Evolutionary conservation across 2,888 invertebrate species (phyloP), one percentile per base, ranked within the genome.

Genomic region (Sphaeridia pumilis): DNA sequence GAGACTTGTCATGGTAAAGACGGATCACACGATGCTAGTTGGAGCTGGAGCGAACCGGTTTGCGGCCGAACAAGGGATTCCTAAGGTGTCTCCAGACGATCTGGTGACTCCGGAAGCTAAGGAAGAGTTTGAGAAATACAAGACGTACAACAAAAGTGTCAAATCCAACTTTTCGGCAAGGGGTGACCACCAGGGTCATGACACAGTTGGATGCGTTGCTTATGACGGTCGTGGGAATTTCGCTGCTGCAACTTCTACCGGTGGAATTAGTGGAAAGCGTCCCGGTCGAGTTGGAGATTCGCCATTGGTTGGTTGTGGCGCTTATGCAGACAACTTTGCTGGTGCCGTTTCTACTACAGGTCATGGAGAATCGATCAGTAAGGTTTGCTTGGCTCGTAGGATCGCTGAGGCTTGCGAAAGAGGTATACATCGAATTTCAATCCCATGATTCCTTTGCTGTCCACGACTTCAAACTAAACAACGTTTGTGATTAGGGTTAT

Each of bases 151-250:
- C 21, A 54, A 41, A 25, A 49, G 56, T 26, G 41, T 57, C 22
- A 12, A 46, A 5, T 41, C 52, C 10, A 52, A 57, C 14, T 58
- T 61, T 52, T 54, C 56, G 5, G 54, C 54, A 7, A 44, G 57
- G 28, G 36, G 5, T 3, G 35, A 36, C 22, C 35, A 42, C n/a
- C 7, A 43, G n/a, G n/a, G 25, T 21, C 81, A 82, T 38, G 86
- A 85, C 3, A 89, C 88, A 0, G 88, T 89, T 0, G 88, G 88
- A 1, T 86, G 87, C 7, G 85, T 88, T 1, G 88, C 84, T 0
- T 70, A 88, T 26, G 87, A 87, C 68, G 66, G 68, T 0, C 63
- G 73, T 17, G 87, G 87, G 0, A 78, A 80, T 61, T 72, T 87
- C 47, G 85, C 85, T 0, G 83, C 78, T 3, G 87, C 83, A 1